A percentile compares a stretch with the other conserved stretches of the same genome.
phyloP scores from a whole-genome alignment of 1,140 invertebrate species.

The Drosophila equinoxialis region DNA sequence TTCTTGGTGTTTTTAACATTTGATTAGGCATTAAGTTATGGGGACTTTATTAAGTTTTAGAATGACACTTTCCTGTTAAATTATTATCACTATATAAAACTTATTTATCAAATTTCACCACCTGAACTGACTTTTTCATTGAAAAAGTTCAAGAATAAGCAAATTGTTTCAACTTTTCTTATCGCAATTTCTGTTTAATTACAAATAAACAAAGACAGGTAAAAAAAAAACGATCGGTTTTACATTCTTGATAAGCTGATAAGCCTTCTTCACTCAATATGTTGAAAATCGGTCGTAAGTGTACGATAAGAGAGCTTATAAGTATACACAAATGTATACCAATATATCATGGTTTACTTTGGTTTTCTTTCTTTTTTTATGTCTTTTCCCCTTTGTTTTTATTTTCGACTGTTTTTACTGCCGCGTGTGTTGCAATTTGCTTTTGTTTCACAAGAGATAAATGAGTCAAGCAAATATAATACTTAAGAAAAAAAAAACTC shows the following conservation, averaged over 20 bases:
- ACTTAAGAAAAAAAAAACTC: conserved; percentile 20
- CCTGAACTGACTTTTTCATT: background rate
- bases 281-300: conserved; percentile 20
- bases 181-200: background rate
- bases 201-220: background rate
- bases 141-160: conserved; percentile 10
- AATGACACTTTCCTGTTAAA: background rate
- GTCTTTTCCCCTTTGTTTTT: conserved; percentile 1
- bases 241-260: conserved; percentile 35
- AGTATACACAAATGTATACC: background rate
- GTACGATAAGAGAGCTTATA: conserved; percentile 37
- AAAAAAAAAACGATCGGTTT: conserved; percentile 21
- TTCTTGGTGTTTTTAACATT: background rate
- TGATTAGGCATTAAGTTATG: background rate
- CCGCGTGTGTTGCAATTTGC: conserved; percentile 60
- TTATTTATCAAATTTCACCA: background rate
- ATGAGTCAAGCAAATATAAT: conserved; percentile 64
- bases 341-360: conserved; percentile 21
- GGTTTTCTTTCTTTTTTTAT: conserved; percentile 2
- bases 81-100: background rate
- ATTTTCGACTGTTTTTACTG: conserved; percentile 40
- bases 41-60: background rate
- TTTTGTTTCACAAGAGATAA: conserved; percentile 51
- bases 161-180: background rate
- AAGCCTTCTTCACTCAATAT: conserved; percentile 28